Evolutionary conservation across 2,797 vertebrate species (phyloP).

Genomic region (Sylvilagus floridanus): DNA sequence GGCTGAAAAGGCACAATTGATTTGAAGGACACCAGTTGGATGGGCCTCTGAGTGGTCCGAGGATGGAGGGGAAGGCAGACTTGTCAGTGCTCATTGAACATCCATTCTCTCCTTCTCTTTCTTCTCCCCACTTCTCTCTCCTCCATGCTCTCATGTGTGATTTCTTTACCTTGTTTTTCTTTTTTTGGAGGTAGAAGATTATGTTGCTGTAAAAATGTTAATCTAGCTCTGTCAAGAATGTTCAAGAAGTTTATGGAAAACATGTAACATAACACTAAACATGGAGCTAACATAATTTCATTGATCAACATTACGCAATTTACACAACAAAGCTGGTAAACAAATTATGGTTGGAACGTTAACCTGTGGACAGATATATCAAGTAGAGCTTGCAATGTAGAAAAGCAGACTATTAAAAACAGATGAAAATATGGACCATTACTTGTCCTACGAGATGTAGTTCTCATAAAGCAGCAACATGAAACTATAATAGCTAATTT

Average conservation of each 20-base stretch:
- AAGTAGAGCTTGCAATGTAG: conserved; percentile 17
- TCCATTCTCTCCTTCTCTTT: no score
- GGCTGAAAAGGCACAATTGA: conserved; percentile 44
- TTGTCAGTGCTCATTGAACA: background rate
- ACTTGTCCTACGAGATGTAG: background rate
- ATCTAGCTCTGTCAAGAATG: no score
- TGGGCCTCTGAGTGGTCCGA: background rate
- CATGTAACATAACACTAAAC: no score
- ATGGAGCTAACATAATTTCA: background rate
- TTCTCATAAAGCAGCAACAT: conserved; percentile 43
- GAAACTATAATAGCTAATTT: background rate
- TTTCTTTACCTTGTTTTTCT: no score
- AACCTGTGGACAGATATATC: conserved; percentile 8
- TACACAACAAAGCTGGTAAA: background rate
- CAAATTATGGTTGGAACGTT: background rate
- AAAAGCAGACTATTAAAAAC: conserved; percentile 40
- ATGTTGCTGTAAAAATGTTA: no score
- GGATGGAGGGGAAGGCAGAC: background rate
- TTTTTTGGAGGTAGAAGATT: no score
- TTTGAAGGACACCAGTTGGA: conserved; percentile 29
- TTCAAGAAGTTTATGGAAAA: no score
- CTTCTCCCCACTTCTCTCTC: no score
- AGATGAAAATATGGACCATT: conserved; percentile 47
- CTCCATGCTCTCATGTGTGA: background rate
- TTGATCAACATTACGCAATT: background rate